Base-by-base conservation (phyloP, 2,113 vertebrate species). In the Talpa occidentalis region DNA sequence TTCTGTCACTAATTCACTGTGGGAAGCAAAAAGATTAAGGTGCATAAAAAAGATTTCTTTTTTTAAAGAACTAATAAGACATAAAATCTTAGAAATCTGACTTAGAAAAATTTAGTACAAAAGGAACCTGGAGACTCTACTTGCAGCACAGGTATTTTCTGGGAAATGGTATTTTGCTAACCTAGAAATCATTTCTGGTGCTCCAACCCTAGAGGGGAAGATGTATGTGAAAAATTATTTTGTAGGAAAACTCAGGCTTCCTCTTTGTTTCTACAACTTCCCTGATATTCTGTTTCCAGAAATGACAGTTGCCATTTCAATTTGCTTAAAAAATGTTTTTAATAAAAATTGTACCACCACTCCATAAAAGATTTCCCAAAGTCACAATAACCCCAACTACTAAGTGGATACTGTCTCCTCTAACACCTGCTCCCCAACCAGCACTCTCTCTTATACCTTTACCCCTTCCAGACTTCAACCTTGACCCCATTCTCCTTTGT, bases 221-320 rank as follows among this genome's bases (percentile, higher is more conserved):
- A 86, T 2, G 4, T 52, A 76, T 79, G 35, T 66, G 64, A 74
- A 44, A 91, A 93, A 26, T 44, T 35, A 15, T 22, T 91, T 26
- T 70, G 37, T 4, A 66, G 64, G n/a, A 93, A 94, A 88, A 47
- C 14, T 77, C 86, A 79, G n/a, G 10, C 69, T 79, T 88, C 74
- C 37, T 60, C 56, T 6, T 88, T 73, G 49, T 52, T 84, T 81
- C 56, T 90, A 1, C 73, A 91, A 49, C 47, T 91, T 77, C 10
- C 16, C 37, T 60, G 10, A 60, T 40, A 94, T 14, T 64, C 54
- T 67, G 28, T 69, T 88, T 84, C 77, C n/a, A 79, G 42, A 92
- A 91, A 74, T 76, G 54, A 84, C 19, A 77, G 28, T 26, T 44
- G 49, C n/a, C 77, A 81, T 92, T 96, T 96, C 64, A 60, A 69